Conservation (phyloP, 2,113 vertebrate genomes). For the Eulemur rufifrons region DNA sequence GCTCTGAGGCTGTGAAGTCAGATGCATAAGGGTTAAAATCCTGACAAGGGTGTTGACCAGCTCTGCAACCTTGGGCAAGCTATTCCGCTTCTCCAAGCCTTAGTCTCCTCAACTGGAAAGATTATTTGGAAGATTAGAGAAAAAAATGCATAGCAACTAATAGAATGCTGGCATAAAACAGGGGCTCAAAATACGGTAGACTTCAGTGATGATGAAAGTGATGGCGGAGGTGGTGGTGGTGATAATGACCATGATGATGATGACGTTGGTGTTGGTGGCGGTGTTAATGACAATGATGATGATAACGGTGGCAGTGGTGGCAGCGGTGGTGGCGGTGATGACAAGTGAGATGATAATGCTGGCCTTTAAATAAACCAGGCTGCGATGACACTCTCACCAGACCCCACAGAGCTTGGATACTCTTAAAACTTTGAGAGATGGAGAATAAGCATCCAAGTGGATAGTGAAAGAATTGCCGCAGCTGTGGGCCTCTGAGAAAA, state of each 20-base stretch:
- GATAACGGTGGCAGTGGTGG: no score
- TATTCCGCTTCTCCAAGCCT: not conserved
- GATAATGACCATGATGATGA: fast-evolving
- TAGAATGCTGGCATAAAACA: not conserved
- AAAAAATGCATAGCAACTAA: not conserved
- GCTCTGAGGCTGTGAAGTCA: not conserved
- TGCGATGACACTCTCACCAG: not conserved
- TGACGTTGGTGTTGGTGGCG: fast-evolving
- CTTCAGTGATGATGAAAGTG: not conserved
- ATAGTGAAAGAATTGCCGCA: not conserved
- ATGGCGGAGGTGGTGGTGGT: fast-evolving
- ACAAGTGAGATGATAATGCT: not conserved
- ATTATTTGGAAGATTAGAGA: not conserved
- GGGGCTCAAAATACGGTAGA: not conserved
- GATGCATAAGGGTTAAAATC: not conserved
- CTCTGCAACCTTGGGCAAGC: not conserved
- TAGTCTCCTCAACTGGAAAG: not conserved
- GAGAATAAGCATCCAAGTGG: not conserved
- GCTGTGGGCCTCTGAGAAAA: not conserved
- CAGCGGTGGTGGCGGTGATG: no score
- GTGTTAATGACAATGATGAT: fast-evolving
- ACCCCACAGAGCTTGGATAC: not conserved
- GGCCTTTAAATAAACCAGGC: not conserved
- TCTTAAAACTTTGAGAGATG: not conserved
- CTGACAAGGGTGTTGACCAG: not conserved